Evolutionary conservation across 2,113 vertebrate species (phyloP).

Genomic region (Bucco capensis): DNA sequence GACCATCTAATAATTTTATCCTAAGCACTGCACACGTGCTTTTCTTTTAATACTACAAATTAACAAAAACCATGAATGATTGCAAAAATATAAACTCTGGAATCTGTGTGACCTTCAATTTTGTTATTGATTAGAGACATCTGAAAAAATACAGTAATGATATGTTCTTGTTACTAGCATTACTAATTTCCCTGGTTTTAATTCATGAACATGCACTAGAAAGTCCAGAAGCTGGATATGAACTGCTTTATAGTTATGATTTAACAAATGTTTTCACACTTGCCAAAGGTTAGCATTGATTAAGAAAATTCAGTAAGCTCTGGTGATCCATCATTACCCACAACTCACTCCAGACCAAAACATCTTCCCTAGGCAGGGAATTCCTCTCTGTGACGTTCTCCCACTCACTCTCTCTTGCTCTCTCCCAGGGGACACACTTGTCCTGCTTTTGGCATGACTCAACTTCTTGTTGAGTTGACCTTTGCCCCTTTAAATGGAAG

Average conservation of each 20-base stretch:
- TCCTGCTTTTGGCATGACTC: slow-evolving; percentile 56
- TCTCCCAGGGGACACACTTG: slow-evolving; percentile 20
- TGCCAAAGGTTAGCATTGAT: neutral
- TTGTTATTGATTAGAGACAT: neutral
- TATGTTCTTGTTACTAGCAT: neutral
- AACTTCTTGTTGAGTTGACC: slow-evolving; percentile 51
- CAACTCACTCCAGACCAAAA: neutral
- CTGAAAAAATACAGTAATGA: slow-evolving; percentile 16
- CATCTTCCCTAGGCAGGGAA: neutral
- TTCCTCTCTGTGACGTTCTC: neutral
- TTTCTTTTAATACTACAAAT: neutral
- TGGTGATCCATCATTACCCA: neutral
- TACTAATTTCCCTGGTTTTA: neutral
- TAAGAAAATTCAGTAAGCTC: neutral
- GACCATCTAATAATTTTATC: neutral
- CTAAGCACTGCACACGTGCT: neutral
- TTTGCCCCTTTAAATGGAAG: slow-evolving; percentile 48
- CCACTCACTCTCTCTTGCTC: neutral
- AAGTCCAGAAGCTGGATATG: neutral
- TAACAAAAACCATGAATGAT: neutral
- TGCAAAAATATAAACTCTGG: neutral
- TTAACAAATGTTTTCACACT: neutral
- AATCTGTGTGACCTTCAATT: neutral
- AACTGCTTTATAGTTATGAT: neutral
- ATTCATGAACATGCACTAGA: neutral